Percentiles rank a stretch among this genome's conserved stretches.
These are phyloP conservation scores for Sisyra terminalis DNA, from an alignment of 2,888 invertebrate genomes.

Conservation along the genomic window DNA sequence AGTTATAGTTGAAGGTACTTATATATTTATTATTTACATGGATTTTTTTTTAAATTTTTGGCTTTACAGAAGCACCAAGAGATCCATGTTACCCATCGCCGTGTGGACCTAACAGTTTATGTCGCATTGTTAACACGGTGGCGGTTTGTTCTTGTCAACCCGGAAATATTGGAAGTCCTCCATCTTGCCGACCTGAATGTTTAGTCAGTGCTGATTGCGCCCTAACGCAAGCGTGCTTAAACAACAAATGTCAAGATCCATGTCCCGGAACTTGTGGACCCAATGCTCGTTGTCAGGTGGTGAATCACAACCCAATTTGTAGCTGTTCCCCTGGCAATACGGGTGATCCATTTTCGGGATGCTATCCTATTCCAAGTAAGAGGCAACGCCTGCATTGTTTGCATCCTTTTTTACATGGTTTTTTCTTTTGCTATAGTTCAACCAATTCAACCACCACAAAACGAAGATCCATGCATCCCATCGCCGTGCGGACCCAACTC, in stretches of 20 bases:
- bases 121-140: conserved; percentile 35
- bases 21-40: not conserved
- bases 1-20: conserved; percentile 7
- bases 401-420: not conserved
- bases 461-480: conserved; percentile 44
- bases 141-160: conserved; percentile 54
- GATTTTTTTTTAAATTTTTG: conserved; percentile 4
- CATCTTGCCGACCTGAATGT: conserved; percentile 64
- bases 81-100: conserved; percentile 57
- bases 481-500: conserved; percentile 49
- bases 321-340: conserved; percentile 49
- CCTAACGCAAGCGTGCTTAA: conserved; percentile 59
- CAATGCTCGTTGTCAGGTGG: conserved; percentile 55
- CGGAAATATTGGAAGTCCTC: conserved; percentile 56
- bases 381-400: conserved; percentile 17
- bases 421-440: not conserved
- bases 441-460: conserved; percentile 18
- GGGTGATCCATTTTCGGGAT: conserved; percentile 63
- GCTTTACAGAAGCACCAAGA: conserved; percentile 20
- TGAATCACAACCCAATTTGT: conserved; percentile 67
- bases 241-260: conserved; percentile 67
- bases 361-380: conserved; percentile 39
- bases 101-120: conserved; percentile 52
- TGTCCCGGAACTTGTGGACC: conserved; percentile 64
- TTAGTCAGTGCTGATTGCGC: conserved; percentile 64